Evolutionary conservation across 2,888 invertebrate genomes (phyloP).

Genomic region (Megalurothrips usitatus): DNA sequence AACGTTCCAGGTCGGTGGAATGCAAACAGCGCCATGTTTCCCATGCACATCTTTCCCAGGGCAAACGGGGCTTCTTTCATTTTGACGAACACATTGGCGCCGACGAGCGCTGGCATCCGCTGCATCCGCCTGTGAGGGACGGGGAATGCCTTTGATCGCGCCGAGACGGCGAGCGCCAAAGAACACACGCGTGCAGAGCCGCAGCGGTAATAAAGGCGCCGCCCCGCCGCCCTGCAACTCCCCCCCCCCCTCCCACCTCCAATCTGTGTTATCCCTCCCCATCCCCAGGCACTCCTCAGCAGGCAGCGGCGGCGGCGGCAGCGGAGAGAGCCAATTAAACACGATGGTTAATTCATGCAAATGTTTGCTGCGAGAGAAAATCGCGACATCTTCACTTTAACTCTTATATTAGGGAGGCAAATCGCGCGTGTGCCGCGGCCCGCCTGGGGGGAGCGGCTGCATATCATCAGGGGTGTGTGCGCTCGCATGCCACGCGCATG

Average conservation of each 20-base stretch:
- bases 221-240: too few relatives aligned
- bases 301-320: neutral
- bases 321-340: conserved; percentile 16
- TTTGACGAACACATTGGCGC: too few relatives aligned
- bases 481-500: too few relatives aligned
- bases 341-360: conserved; percentile 24
- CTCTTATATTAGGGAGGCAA: conserved; percentile 20
- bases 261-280: neutral
- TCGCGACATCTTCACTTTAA: conserved; percentile 26
- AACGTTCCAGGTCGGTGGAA: too few relatives aligned
- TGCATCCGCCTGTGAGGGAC: too few relatives aligned
- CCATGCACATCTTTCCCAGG: too few relatives aligned
- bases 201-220: neutral
- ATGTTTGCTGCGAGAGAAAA: conserved; percentile 14
- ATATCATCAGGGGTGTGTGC: neutral
- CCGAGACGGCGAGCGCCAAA: neutral
- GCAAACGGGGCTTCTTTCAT: too few relatives aligned
- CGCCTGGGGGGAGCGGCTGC: neutral
- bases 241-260: neutral
- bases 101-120: too few relatives aligned
- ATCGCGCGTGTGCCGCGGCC: neutral
- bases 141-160: neutral
- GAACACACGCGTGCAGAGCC: neutral
- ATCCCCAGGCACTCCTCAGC: neutral
- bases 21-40: too few relatives aligned